Conservation (phyloP, 53 echinoderm and acorn worm genomes). For the Luidia sarsii region DNA sequence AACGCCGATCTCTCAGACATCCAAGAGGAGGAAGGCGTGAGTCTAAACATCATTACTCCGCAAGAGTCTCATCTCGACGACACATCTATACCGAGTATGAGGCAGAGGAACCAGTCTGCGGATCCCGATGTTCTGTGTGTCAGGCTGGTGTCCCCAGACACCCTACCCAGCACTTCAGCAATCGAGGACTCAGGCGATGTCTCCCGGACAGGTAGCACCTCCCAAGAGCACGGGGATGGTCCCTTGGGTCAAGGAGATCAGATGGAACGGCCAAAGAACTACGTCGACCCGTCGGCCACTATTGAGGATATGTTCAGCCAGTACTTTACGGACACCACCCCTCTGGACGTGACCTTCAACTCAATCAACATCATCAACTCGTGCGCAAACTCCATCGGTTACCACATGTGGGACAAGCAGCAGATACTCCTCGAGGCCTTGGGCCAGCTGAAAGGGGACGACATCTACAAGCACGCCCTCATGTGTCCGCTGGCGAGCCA, state of each 20-base stretch:
- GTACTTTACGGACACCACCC: conserved; percentile 38
- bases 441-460: background rate
- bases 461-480: conserved; percentile 42
- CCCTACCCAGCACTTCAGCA: no score
- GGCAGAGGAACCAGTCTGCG: no score
- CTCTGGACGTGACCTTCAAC: conserved; percentile 29
- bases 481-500: conserved; percentile 27
- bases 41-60: no score
- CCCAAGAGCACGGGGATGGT: background rate
- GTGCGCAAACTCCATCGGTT: conserved; percentile 29
- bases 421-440: conserved; percentile 5
- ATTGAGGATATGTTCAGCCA: conserved; percentile 8
- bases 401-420: background rate
- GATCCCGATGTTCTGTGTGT: no score
- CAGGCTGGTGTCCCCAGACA: no score
- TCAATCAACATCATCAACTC: conserved; percentile 41
- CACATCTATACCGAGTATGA: no score
- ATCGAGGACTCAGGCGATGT: no score
- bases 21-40: no score
- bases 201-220: no score
- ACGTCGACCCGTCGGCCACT: conserved; percentile 16
- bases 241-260: conserved; percentile 22
- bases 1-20: no score
- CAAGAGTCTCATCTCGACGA: no score
- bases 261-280: conserved; percentile 24